Conservation (phyloP, 37 sponge, comb jelly and placozoan genomes). For the Oscarella lobularis region DNA sequence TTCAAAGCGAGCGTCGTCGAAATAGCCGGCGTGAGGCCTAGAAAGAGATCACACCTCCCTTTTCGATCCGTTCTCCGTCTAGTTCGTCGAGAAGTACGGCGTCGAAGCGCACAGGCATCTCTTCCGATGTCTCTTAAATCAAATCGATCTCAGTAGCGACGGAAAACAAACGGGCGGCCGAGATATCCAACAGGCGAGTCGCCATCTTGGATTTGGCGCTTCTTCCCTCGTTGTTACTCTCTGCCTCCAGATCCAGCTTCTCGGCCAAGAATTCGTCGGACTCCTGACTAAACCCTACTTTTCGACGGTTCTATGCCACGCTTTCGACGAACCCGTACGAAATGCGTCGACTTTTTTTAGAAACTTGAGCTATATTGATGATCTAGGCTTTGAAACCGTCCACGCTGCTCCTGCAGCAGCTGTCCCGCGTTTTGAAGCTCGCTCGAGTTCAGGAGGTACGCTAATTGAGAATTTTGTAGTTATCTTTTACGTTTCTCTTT, state of each 20-base stretch:
- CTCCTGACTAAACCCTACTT: constrained; percentile 78
- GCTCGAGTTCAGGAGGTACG: constrained; percentile 70
- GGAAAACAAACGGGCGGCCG: constrained; percentile 51
- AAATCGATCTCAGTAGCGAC: constrained; percentile 54
- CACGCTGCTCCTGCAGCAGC: constrained; percentile 28
- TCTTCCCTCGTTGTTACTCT: no score
- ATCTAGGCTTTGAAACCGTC: constrained; percentile 38
- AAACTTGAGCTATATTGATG: no score
- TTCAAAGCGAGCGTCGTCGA: constrained; percentile 20
- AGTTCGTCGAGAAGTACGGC: constrained; percentile 81
- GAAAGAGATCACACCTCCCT: background rate
- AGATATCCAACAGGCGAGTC: constrained; percentile 48
- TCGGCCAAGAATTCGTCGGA: constrained; percentile 53
- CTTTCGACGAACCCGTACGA: constrained; percentile 54
- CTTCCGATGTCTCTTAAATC: constrained; percentile 59
- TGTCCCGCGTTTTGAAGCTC: constrained; percentile 45
- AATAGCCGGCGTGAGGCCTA: constrained; percentile 5
- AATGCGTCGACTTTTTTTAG: no score
- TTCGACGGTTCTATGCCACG: constrained; percentile 65
- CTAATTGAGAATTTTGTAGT: background rate
- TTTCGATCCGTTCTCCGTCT: background rate
- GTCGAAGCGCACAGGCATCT: constrained; percentile 76
- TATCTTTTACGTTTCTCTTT: background rate
- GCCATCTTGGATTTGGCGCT: constrained; percentile 11
- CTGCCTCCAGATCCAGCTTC: constrained; percentile 70